Evolutionary conservation across 2,113 vertebrate species (phyloP).

Genomic region (Cryptomyrus ogoouensis): DNA sequence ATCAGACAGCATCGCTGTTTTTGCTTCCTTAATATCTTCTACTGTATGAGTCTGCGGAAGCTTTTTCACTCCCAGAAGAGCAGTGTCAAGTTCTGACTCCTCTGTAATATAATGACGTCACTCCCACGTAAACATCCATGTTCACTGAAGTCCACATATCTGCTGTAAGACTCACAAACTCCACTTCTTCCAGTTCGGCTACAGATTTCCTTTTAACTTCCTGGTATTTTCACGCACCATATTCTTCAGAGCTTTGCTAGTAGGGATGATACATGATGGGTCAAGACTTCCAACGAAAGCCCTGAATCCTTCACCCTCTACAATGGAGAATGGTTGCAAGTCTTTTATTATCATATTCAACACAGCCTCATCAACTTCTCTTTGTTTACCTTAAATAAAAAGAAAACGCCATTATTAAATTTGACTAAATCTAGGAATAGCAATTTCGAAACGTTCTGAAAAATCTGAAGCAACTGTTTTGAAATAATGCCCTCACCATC

Average conservation of each 20-base stretch:
- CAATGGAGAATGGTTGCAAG: conserved; percentile 19
- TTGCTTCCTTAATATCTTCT: conserved; percentile 5
- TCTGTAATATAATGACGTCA: conserved; percentile 28
- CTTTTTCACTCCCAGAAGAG: conserved; percentile 18
- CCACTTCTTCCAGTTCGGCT: background rate
- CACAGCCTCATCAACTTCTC: conserved; percentile 20
- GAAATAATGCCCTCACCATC: background rate
- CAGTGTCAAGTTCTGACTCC: background rate
- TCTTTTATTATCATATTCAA: conserved; percentile 20
- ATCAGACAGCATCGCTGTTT: background rate
- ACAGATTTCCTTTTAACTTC: background rate
- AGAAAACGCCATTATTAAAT: background rate
- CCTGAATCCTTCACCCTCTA: conserved; percentile 20
- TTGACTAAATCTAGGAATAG: background rate
- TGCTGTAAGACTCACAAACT: conserved; percentile 18
- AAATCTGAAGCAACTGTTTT: background rate
- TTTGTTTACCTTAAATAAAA: background rate
- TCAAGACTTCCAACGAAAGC: conserved; percentile 14
- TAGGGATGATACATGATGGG: conserved; percentile 10
- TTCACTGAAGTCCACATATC: conserved; percentile 27
- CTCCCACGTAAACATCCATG: conserved; percentile 15
- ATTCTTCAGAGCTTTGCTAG: background rate
- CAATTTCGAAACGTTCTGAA: background rate
- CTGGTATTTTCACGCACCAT: background rate
- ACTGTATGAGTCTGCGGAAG: background rate